These are phyloP conservation scores for Hassar affinis DNA, from an alignment of 2,113 vertebrate species.

Conservation along the genomic window DNA sequence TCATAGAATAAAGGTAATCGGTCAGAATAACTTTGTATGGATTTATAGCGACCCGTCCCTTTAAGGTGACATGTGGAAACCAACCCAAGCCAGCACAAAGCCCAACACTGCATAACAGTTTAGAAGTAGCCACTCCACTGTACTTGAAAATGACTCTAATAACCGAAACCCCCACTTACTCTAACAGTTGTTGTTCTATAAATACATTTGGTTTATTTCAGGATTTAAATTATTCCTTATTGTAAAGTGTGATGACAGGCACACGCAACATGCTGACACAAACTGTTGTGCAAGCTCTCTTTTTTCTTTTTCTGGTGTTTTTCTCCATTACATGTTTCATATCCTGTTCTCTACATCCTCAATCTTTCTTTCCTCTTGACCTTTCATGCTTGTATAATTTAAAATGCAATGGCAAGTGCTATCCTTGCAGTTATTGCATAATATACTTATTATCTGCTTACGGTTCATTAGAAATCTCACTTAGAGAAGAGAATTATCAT, in stretches of 20 bases:
- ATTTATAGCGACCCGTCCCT: neutral
- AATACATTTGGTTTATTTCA: neutral
- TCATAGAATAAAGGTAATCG: neutral
- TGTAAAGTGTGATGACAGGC: slow-evolving; percentile 33
- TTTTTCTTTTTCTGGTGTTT: slow-evolving; percentile 67
- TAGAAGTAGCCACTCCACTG: neutral
- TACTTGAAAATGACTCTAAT: neutral
- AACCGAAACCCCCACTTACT: neutral
- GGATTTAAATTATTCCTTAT: slow-evolving; percentile 1
- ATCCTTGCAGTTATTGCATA: slow-evolving; percentile 12
- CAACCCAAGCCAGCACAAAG: neutral
- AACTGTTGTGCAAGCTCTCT: slow-evolving; percentile 62
- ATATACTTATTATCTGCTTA: slow-evolving; percentile 21
- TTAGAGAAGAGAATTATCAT: neutral
- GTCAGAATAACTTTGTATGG: neutral
- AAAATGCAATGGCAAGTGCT: neutral
- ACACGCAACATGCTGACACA: slow-evolving; percentile 62
- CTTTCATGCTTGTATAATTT: slow-evolving; percentile 22
- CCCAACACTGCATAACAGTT: neutral
- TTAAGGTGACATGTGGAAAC: neutral
- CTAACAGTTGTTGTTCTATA: neutral
- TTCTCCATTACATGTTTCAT: slow-evolving; percentile 68
- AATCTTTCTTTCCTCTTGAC: slow-evolving; percentile 56
- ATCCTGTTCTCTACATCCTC: slow-evolving; percentile 74
- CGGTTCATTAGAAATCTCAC: slow-evolving; percentile 31